Percentiles rank a stretch among this genome's conserved stretches.
Evolutionary conservation across 1,140 invertebrate genomes (phyloP).

Genomic region (Subanguina moxae): DNA sequence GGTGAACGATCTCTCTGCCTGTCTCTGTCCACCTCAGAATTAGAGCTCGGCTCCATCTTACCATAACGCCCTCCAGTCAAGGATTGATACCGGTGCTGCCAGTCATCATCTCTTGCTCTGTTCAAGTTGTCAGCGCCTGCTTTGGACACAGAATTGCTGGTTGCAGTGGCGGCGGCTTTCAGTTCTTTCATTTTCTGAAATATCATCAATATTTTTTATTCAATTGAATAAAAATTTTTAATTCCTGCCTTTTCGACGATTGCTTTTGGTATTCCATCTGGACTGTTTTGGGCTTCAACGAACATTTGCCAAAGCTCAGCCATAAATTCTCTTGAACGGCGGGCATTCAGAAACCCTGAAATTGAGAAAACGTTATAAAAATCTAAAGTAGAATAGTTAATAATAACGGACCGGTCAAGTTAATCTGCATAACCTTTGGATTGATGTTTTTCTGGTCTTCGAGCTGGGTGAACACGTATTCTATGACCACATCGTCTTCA

Average conservation of each 20-base stretch:
- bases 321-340: conserved; percentile 94
- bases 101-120: conserved; percentile 43
- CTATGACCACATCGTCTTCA: conserved; percentile 95
- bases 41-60: conserved; percentile 27
- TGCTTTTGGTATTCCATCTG: conserved; percentile 37
- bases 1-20: neutral
- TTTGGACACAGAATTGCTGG: neutral
- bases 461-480: conserved; percentile 97
- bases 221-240: neutral
- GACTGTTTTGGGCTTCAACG: conserved; percentile 80
- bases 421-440: conserved; percentile 98
- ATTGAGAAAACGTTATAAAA: no score
- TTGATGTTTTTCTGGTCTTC: conserved; percentile 75
- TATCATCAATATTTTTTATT: neutral
- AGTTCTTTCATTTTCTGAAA: conserved; percentile 28
- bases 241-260: conserved; percentile 40
- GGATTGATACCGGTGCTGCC: conserved; percentile 47
- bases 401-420: conserved; percentile 72
- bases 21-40: neutral
- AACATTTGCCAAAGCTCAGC: conserved; percentile 90
- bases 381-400: no score
- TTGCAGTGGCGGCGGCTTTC: conserved; percentile 7
- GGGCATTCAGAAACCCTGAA: conserved; percentile 84
- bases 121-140: neutral
- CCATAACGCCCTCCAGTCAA: conserved; percentile 53